Base-by-base conservation (phyloP, 2,113 vertebrate genomes). In the Progne subis region DNA sequence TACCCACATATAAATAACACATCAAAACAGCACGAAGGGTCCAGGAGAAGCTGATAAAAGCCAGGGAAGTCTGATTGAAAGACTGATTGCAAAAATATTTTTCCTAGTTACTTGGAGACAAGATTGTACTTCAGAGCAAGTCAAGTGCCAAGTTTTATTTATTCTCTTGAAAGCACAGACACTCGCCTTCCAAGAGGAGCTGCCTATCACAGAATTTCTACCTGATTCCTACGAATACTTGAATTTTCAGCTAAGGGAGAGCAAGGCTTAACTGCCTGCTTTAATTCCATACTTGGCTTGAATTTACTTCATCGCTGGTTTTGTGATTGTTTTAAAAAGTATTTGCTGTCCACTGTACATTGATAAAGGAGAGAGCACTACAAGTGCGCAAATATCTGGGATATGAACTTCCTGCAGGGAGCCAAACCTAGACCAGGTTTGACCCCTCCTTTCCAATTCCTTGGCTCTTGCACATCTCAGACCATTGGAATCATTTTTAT, bases 1-100 rank as follows among this genome's bases (percentile, higher is more conserved):
- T 80, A 96, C 75, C 78, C 96, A 96, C 96, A 31, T 18, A 96
- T 86, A 95, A 94, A 97, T 63, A 90, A 95, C 47, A 94, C 90
- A 80, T 78, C 53, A 49, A 86, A 92, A 93, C 41, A 95, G 80
- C 50, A 72, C 72, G n/a, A 71, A 86, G 86, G 86, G 72, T 84
- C 94, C 85, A 81, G 79, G 5, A 60, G 6, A 60, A 81, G 69
- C 60, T 75, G 75, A 59, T 44, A 78, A 92, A 96, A 92, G 72
- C 94, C 88, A 81, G 86, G 49, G 47, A 69, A 64, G 44, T 52
- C 86, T 60, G 79, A 95, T 5, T 85, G 60, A 88, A 92, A 82
- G 85, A 75, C 60, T 60, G 88, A 94, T 68, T 76, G 76, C 75
- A 88, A 59, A 86, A 77, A 16, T n/a, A 41, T 64, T 32, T 69